A percentile compares a stretch with the other conserved stretches of the same genome.
Evolutionary conservation across 2,888 invertebrate species (phyloP).

Genomic region (Brachypterus glaber): DNA sequence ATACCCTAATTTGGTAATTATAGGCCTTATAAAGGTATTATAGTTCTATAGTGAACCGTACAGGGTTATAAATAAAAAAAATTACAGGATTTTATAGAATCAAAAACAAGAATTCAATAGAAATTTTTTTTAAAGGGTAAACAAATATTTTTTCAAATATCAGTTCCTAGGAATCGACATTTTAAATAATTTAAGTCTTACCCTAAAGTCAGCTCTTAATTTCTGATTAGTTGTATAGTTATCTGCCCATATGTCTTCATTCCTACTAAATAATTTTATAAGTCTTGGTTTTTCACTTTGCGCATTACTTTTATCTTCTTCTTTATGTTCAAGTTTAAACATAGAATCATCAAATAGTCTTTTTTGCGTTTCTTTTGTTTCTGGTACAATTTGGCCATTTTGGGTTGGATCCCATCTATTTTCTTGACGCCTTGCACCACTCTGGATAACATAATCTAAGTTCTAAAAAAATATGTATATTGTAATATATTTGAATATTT

Average conservation of each 20-base stretch:
- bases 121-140: not conserved
- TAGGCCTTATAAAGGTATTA: too few relatives aligned
- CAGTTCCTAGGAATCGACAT: not conserved
- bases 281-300: constrained; percentile 64
- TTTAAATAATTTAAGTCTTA: constrained; percentile 38
- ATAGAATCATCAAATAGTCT: constrained; percentile 92
- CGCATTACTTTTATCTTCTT: constrained; percentile 63
- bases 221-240: constrained; percentile 85
- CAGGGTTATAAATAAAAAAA: too few relatives aligned
- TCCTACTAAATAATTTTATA: constrained; percentile 64
- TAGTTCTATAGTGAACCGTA: too few relatives aligned
- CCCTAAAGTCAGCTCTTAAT: constrained; percentile 77
- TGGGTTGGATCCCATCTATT: constrained; percentile 96
- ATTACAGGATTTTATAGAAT: not conserved
- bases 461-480: constrained; percentile 53
- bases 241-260: constrained; percentile 81
- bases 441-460: constrained; percentile 90
- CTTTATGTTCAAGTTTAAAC: constrained; percentile 92
- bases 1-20: too few relatives aligned
- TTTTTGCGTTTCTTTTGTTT: constrained; percentile 84
- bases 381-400: constrained; percentile 88
- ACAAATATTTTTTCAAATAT: not conserved
- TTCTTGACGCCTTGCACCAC: constrained; percentile 92
- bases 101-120: not conserved
- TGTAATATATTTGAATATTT: not conserved